Percentiles rank a stretch among this genome's conserved stretches.
Conservation (phyloP, 2,888 invertebrate genomes). For the Didymodactylos carnosus region DNA sequence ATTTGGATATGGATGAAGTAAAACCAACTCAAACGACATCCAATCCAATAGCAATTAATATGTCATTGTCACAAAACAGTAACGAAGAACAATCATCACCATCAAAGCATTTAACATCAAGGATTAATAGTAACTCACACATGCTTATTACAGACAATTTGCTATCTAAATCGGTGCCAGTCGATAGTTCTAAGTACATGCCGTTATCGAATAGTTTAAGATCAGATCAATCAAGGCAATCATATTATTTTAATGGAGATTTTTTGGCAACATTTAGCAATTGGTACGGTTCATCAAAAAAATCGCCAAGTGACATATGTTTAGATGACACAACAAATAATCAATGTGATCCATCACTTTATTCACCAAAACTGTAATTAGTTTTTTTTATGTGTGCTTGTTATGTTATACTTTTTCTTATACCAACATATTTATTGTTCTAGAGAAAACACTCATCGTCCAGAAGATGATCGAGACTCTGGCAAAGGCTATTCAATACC, state of each 20-base stretch:
- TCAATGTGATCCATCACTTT: slow-evolving; percentile 39
- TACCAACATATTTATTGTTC: not conserved
- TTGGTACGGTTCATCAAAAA: not conserved
- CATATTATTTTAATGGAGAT: not conserved
- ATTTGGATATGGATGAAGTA: not conserved
- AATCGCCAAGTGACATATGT: slow-evolving; percentile 47
- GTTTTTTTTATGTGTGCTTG: not conserved
- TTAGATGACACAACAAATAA: slow-evolving; percentile 78
- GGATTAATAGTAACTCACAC: no score
- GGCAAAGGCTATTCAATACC: slow-evolving; percentile 85
- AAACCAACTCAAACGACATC: not conserved
- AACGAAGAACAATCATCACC: no score
- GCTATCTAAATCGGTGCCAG: not conserved
- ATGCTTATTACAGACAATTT: no score
- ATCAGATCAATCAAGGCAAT: no score
- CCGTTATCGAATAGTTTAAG: no score
- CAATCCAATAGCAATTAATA: not conserved
- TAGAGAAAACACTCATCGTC: not conserved
- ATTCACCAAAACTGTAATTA: not conserved
- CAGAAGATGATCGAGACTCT: slow-evolving; percentile 76
- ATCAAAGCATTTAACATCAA: no score
- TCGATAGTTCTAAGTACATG: no score
- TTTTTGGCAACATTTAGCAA: not conserved
- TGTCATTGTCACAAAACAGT: no score
- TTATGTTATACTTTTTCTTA: not conserved